phyloP scores from a whole-genome alignment of 2,113 vertebrate genomes.

The Sterna hirundo region DNA sequence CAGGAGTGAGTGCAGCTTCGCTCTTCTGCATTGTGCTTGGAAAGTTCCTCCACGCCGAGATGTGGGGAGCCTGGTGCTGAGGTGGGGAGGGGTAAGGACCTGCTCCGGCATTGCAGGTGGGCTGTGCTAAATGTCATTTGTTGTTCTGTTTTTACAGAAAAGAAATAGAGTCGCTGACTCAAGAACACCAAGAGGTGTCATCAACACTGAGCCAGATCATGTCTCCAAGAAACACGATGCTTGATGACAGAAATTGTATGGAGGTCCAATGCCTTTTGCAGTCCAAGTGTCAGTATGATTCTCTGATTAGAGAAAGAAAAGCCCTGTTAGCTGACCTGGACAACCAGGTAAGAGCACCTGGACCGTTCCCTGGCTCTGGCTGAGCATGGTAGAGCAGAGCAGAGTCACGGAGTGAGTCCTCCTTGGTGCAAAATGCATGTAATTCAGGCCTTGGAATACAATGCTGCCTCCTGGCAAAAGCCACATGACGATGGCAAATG shows the following conservation, averaged over 20 bases:
- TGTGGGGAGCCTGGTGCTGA: background rate
- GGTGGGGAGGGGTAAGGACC: background rate
- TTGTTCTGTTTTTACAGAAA: constrained; percentile 21
- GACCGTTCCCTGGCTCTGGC: background rate
- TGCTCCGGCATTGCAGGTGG: background rate
- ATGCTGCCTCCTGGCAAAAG: background rate
- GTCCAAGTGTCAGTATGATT: constrained; percentile 42
- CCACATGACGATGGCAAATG: background rate
- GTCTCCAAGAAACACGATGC: background rate
- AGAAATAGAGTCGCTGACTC: constrained; percentile 47
- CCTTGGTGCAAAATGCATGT: rapidly evolving
- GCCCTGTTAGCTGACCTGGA: constrained; percentile 52
- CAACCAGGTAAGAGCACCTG: constrained; percentile 59
- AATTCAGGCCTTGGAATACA: background rate
- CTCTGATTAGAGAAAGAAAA: constrained; percentile 63
- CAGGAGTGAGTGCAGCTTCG: constrained; percentile 64
- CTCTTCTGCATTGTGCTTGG: background rate
- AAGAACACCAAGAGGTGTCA: constrained; percentile 37
- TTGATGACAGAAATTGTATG: constrained; percentile 30
- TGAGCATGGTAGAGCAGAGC: background rate
- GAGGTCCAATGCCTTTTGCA: constrained; percentile 57
- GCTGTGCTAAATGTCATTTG: background rate
- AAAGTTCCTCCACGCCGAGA: background rate
- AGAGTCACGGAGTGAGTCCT: background rate
- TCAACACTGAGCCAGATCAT: constrained; percentile 27